Base-by-base conservation (phyloP, 2,113 vertebrate genomes). In the Gila orcuttii region DNA sequence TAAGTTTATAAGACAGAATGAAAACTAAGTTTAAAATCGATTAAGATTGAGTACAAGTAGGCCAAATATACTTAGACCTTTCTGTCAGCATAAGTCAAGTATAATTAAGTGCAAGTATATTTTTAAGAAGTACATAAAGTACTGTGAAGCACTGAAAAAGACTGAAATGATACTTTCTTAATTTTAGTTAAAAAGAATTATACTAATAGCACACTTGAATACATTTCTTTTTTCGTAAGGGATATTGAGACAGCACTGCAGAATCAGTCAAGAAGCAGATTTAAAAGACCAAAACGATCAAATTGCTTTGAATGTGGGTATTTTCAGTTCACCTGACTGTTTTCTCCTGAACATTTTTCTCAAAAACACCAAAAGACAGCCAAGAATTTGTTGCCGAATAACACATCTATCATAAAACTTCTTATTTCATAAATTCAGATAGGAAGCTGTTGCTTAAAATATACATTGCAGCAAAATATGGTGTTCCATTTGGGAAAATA, bases 401-500 rank as follows among this genome's bases (percentile, higher is more conserved):
- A 57, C 50, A 57, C 21, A 39, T 23, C 31, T 77, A 12, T 57
- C 17, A 13, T 36, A 31, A 55, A 33, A 55, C 9, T 57, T 2
- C 3, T 42, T 62, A 60, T 79, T 42, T 42, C 21, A 79, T 60
- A 39, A 42, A 79, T 42, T 15, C 57, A 42, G 23, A 79, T 25
- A 3, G 23, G 57, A 79, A 60, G 36, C 55, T 36, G 11, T 10
- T 79, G 36, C 11, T 25, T 79, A 25, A 79, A 79, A 79, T 60
- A 60, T 79, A 42, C 12, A 79, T 62, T 25, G 57, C 33, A 42
- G 55, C 23, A 79, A 79, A 79, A 79, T 79, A 79, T 25, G 33
- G 23, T 45, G 5, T 62, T 79, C 21, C 11, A 42, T 42, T 42
- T 42, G 55, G 33, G 2, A 62, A 79, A 42, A 39, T 42, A 17